Conservation (phyloP, 1,140 invertebrate genomes). For the Cherax quadricarinatus region DNA sequence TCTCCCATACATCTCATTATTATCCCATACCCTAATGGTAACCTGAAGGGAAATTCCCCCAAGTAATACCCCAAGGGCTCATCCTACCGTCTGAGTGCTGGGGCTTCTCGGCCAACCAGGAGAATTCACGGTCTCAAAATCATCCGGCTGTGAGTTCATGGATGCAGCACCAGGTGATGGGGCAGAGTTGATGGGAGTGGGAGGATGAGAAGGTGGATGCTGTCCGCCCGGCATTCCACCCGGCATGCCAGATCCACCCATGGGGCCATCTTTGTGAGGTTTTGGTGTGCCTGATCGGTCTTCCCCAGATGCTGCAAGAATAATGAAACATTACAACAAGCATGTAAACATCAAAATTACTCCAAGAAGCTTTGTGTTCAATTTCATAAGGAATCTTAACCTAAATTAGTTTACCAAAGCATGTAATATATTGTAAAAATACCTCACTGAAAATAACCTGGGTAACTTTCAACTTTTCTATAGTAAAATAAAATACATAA, state of each 20-base stretch:
- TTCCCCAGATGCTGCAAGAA: conserved; percentile 86
- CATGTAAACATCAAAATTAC: background rate
- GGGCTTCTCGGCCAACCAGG: conserved; percentile 80
- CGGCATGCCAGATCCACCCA: conserved; percentile 75
- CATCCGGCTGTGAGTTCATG: conserved; percentile 91
- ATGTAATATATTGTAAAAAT: too few relatives aligned
- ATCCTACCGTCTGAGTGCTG: conserved; percentile 84
- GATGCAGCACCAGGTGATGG: conserved; percentile 89
- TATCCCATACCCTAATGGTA: background rate
- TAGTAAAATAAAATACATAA: too few relatives aligned
- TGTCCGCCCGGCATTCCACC: conserved; percentile 65
- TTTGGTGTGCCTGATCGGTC: conserved; percentile 86
- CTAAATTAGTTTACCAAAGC: too few relatives aligned
- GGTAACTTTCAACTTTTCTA: too few relatives aligned
- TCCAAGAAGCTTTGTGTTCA: too few relatives aligned
- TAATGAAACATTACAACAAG: background rate
- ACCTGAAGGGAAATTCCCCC: background rate
- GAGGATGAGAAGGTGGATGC: conserved; percentile 75
- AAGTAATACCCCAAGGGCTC: background rate
- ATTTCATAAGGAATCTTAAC: too few relatives aligned
- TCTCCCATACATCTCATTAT: too few relatives aligned
- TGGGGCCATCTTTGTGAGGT: conserved; percentile 82
- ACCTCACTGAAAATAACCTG: too few relatives aligned
- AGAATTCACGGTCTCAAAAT: conserved; percentile 91
- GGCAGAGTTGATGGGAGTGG: conserved; percentile 82